Conservation (phyloP, 2,888 invertebrate species). For the Scaptomyza reducta region DNA sequence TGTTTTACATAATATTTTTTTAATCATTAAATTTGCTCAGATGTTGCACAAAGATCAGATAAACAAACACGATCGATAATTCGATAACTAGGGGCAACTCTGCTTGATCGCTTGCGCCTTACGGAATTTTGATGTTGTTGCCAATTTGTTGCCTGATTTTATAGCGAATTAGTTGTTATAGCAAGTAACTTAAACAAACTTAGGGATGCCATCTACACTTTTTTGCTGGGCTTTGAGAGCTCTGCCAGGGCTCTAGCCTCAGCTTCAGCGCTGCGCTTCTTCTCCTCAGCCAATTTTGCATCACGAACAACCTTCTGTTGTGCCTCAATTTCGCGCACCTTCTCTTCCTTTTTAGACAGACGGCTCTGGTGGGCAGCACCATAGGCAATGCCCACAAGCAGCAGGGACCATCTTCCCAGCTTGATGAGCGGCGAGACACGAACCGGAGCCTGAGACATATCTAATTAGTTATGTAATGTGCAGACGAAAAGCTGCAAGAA, state of each 20-base stretch:
- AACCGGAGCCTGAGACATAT: constrained; percentile 87
- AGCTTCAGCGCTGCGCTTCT: constrained; percentile 86
- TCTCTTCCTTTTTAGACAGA: constrained; percentile 88
- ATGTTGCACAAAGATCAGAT: constrained; percentile 57
- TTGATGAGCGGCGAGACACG: constrained; percentile 92
- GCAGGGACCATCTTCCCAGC: constrained; percentile 92
- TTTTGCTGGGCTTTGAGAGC: constrained; percentile 62
- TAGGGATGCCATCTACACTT: constrained; percentile 43
- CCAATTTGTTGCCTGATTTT: constrained; percentile 23
- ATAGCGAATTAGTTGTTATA: constrained; percentile 27
- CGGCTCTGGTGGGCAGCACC: constrained; percentile 90
- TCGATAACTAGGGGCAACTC: constrained; percentile 50
- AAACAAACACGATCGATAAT: constrained; percentile 57
- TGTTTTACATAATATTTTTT: constrained; percentile 61
- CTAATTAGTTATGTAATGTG: constrained; percentile 79
- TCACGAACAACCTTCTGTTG: constrained; percentile 89
- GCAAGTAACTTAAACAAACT: constrained; percentile 56
- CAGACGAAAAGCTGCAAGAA: constrained; percentile 57
- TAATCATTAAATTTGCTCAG: constrained; percentile 61
- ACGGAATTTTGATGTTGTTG: constrained; percentile 47
- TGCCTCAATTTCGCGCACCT: constrained; percentile 88
- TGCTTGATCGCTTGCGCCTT: constrained; percentile 31
- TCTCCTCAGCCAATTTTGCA: constrained; percentile 90
- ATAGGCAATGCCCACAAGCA: constrained; percentile 89
- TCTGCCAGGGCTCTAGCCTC: constrained; percentile 77